phyloP scores from a whole-genome alignment of 2,888 invertebrate genomes.

The Eupithecia pulchellata region DNA sequence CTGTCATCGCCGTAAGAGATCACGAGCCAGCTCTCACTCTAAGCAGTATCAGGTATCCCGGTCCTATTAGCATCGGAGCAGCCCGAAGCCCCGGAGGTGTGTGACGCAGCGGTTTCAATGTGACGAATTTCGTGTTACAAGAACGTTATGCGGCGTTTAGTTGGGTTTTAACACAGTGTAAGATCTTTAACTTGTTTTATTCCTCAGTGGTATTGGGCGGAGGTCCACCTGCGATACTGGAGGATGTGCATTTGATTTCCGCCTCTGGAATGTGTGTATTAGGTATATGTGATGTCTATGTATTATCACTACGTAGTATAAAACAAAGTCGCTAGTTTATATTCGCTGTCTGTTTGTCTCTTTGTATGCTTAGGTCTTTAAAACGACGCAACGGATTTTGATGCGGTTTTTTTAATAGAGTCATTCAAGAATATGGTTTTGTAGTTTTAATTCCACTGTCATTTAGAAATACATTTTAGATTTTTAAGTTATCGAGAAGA shows the following conservation, averaged over 20 bases:
- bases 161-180: background rate
- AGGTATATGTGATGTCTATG: background rate
- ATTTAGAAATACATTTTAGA: background rate
- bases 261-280: background rate
- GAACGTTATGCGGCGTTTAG: slow-evolving; percentile 5
- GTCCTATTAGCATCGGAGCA: slow-evolving; percentile 41
- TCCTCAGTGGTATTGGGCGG: background rate
- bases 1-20: slow-evolving; percentile 1
- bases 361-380: too few relatives aligned
- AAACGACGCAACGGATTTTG: too few relatives aligned
- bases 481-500: too few relatives aligned
- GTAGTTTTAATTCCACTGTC: background rate
- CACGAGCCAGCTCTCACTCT: slow-evolving; percentile 9
- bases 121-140: slow-evolving; percentile 18
- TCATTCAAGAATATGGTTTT: too few relatives aligned
- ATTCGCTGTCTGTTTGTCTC: too few relatives aligned
- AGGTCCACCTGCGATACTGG: background rate
- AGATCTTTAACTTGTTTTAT: background rate
- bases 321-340: too few relatives aligned
- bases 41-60: slow-evolving; percentile 38
- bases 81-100: slow-evolving; percentile 27
- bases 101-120: slow-evolving; percentile 34
- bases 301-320: too few relatives aligned
- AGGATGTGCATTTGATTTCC: background rate
- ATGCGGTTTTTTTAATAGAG: too few relatives aligned